These are phyloP conservation scores for Anser brachyrhynchus DNA, from an alignment of 2,113 vertebrate species.

Conservation along the genomic window DNA sequence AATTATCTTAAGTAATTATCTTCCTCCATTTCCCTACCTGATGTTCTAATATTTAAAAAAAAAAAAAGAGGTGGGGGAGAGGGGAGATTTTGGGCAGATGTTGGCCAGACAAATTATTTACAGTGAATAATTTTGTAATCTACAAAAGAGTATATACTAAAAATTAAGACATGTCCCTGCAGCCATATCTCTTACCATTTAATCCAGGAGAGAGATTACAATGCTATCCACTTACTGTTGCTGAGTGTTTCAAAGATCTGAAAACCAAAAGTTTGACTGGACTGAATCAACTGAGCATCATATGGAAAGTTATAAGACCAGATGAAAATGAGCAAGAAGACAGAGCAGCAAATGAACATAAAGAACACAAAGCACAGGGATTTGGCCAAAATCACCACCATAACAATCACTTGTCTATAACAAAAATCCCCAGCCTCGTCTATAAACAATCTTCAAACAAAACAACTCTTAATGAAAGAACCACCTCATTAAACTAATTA, in stretches of 20 bases:
- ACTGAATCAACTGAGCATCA: neutral
- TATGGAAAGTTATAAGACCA: accelerated
- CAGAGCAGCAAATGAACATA: neutral
- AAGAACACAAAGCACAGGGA: neutral
- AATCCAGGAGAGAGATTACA: neutral
- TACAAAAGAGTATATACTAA: neutral
- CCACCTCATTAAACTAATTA: neutral
- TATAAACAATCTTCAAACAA: neutral
- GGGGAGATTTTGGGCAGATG: neutral
- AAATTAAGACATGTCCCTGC: neutral
- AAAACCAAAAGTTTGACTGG: neutral
- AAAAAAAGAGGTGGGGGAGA: neutral
- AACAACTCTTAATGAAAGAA: neutral
- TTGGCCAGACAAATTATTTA: neutral
- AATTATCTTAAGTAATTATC: slow-evolving; percentile 40
- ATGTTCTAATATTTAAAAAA: neutral
- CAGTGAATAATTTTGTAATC: neutral
- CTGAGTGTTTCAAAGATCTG: neutral
- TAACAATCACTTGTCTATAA: neutral
- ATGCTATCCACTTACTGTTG: neutral
- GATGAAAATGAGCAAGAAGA: neutral
- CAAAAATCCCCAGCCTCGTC: neutral
- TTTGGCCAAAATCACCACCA: neutral
- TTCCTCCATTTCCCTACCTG: neutral
- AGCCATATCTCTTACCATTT: neutral